A percentile compares a stretch with the other conserved stretches of the same genome.
Conservation (phyloP, 2,113 vertebrate species). For the Felis chaus region DNA sequence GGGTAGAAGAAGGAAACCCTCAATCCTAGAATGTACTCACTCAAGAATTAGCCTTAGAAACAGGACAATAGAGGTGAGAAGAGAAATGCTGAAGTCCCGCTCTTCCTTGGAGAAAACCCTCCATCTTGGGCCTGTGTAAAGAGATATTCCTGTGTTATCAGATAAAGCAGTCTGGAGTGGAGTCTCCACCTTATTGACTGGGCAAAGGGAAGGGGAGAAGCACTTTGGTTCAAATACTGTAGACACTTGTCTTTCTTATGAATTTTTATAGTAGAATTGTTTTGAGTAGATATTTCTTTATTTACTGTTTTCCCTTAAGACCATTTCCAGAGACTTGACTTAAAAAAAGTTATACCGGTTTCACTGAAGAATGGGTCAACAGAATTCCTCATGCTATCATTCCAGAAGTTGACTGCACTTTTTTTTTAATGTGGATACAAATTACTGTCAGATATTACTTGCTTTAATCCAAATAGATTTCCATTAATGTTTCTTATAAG, state of each 20-base stretch:
- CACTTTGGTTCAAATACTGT: not conserved
- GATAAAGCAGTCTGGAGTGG: not conserved
- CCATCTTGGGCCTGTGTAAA: not conserved
- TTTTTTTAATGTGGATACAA: not conserved
- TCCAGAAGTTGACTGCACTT: not conserved
- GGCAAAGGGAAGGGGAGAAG: not conserved
- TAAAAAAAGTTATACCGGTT: not conserved
- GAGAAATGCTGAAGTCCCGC: too few relatives aligned
- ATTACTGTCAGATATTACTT: not conserved
- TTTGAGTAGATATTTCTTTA: not conserved
- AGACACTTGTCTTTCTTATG: not conserved
- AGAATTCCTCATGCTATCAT: not conserved
- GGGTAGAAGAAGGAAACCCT: not conserved
- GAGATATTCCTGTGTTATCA: not conserved
- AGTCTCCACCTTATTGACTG: not conserved
- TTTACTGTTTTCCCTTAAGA: not conserved
- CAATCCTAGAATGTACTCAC: not conserved
- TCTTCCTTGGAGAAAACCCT: not conserved
- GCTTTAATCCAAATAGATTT: not conserved
- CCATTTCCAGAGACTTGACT: not conserved
- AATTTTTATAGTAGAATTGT: not conserved
- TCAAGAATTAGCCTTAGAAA: not conserved
- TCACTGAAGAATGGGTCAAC: not conserved
- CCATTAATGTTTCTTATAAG: not conserved
- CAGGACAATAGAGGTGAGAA: not conserved